A percentile compares a stretch with the other conserved stretches of the same genome.
Conservation (phyloP, 2,113 vertebrate species). For the Acrocephalus kingi region DNA sequence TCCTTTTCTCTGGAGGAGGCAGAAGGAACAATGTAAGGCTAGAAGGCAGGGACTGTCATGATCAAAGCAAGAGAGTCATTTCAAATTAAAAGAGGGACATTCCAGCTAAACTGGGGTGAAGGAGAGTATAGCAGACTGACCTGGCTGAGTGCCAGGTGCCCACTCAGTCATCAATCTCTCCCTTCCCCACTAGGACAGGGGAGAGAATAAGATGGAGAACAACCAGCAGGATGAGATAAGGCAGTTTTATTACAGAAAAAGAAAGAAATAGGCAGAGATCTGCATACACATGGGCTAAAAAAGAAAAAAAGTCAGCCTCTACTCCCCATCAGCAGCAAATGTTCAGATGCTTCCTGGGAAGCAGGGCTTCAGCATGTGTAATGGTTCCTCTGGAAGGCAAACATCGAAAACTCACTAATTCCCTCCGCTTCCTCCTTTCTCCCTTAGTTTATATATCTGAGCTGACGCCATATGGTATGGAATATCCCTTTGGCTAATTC, state of each 20-base stretch:
- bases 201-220: not conserved
- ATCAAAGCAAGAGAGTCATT: not conserved
- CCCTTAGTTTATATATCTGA: not conserved
- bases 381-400: no score
- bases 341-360: not conserved
- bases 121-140: not conserved
- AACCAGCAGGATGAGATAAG: not conserved
- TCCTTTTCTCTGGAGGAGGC: not conserved
- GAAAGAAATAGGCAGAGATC: not conserved
- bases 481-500: not conserved
- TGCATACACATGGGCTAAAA: not conserved
- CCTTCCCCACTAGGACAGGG: not conserved
- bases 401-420: not conserved
- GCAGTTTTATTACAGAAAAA: not conserved
- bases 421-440: not conserved
- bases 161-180: not conserved
- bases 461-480: not conserved
- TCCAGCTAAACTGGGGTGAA: not conserved
- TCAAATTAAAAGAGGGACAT: not conserved
- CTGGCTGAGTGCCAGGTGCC: not conserved
- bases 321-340: not conserved
- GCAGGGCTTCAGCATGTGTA: not conserved
- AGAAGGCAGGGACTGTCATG: not conserved
- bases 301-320: not conserved
- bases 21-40: not conserved